phyloP scores from a whole-genome alignment of 2,888 invertebrate genomes.

The Leistus spinibarbis region DNA sequence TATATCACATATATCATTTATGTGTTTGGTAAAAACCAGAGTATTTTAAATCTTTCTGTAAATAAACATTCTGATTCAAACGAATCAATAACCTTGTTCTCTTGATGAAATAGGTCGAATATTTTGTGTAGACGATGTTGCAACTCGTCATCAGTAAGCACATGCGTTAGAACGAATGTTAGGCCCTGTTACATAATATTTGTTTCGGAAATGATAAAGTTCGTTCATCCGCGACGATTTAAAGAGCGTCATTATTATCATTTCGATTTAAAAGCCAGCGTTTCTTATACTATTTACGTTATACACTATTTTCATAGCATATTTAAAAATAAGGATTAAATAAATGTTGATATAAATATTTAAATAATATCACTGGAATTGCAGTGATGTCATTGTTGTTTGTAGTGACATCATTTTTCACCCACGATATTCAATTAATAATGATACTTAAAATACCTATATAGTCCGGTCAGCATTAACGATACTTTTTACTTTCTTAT shows the following conservation, averaged over 20 bases:
- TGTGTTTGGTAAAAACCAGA: background rate
- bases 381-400: constrained; percentile 30
- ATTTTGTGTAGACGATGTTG: background rate
- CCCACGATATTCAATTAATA: constrained; percentile 26
- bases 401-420: constrained; percentile 21
- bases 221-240: background rate
- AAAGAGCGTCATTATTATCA: background rate
- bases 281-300: background rate
- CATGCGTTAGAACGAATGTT: background rate
- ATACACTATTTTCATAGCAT: background rate
- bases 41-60: background rate
- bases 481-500: too few relatives aligned
- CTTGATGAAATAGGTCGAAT: constrained; percentile 32
- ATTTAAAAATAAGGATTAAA: background rate
- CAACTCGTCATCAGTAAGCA: too few relatives aligned
- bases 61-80: background rate
- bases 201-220: constrained; percentile 25
- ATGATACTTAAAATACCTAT: background rate
- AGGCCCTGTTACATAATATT: constrained; percentile 27
- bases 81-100: constrained; percentile 18
- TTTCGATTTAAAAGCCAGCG: background rate
- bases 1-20: too few relatives aligned
- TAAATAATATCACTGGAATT: background rate
- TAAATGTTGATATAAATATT: background rate
- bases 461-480: background rate